Evolutionary conservation across 2,113 vertebrate genomes (phyloP).

Genomic region (Mellivora capensis): DNA sequence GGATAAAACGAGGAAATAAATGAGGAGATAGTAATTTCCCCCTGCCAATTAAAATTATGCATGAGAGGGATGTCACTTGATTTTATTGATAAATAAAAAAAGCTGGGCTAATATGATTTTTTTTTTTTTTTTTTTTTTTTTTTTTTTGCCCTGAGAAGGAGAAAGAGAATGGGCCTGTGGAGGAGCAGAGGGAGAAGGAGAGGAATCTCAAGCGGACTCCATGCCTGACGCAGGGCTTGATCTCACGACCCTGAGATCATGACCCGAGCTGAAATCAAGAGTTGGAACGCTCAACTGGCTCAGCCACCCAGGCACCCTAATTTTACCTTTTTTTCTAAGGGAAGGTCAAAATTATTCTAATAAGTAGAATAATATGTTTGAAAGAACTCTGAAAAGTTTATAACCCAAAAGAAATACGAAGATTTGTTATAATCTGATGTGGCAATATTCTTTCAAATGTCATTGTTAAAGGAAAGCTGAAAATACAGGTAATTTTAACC

Average conservation of each 20-base stretch:
- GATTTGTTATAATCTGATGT: slow-evolving; percentile 18
- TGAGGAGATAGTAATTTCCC: slow-evolving; percentile 20
- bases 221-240: neutral
- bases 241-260: neutral
- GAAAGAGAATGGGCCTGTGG: neutral
- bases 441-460: neutral
- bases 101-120: neutral
- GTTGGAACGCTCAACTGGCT: neutral
- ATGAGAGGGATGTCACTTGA: neutral
- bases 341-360: neutral
- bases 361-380: neutral
- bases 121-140: neutral
- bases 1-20: slow-evolving; percentile 50
- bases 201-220: neutral
- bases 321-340: neutral
- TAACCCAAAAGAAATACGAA: slow-evolving; percentile 1
- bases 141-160: neutral
- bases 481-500: slow-evolving; percentile 10
- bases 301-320: neutral
- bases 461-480: neutral
- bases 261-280: neutral
- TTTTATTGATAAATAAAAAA: slow-evolving; percentile 19
- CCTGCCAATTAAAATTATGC: slow-evolving; percentile 11
- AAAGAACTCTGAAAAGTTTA: slow-evolving; percentile 41
- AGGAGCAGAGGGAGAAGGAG: neutral